Evolutionary conservation across 2,113 vertebrate genomes (phyloP), one percentile per base, ranked within the genome.

Genomic region (Oryzias curvinotus): DNA sequence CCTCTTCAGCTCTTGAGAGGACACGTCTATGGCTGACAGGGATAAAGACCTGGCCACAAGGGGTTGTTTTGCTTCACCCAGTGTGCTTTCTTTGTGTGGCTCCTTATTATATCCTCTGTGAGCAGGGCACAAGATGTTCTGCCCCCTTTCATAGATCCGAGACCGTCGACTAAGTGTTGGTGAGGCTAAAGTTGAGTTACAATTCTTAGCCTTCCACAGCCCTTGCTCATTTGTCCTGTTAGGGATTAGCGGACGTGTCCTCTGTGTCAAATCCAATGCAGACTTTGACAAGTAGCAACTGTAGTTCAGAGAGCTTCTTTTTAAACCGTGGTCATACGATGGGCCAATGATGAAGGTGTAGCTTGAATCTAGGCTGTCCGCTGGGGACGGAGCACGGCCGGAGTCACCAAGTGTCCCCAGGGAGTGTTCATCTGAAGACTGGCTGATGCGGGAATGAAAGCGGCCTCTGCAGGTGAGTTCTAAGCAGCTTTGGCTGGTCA

Each of bases 351-450:
- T 90, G 46, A 92, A 94, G 0, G 93, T 94, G 47, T 92, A 92
- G 58, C 79, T 90, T n/a, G 92, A 94, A 61, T 92, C 90, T 13
- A 92, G 80, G 77, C 92, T 93, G 42, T 92, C 91, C 19, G 86
- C 57, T 19, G 91, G 90, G 18, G 91, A 93, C 18, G 80, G 68
- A 14, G 89, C 69, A 44, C 90, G 83, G 5, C 83, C 86, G 13
- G 71, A 78, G 56, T 87, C 85, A 4, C 80, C 72, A 1, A 84
- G 65, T 0, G 82, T 86, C 15, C 74, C 81, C 0, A 80, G 65
- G 12, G 84, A 80, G 62, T 88, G 85, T 47, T 91, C 91, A 63
- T 91, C 88, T 4, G 89, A 89, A 15, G 80, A 92, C 54, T 80
- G 85, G 58, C 85, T 90, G n/a, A 89, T 69, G 8, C 69, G 30